Percentiles rank a stretch among this genome's conserved stretches.
Conservation (phyloP, 2,888 invertebrate genomes). For the Tribolium freemani region DNA sequence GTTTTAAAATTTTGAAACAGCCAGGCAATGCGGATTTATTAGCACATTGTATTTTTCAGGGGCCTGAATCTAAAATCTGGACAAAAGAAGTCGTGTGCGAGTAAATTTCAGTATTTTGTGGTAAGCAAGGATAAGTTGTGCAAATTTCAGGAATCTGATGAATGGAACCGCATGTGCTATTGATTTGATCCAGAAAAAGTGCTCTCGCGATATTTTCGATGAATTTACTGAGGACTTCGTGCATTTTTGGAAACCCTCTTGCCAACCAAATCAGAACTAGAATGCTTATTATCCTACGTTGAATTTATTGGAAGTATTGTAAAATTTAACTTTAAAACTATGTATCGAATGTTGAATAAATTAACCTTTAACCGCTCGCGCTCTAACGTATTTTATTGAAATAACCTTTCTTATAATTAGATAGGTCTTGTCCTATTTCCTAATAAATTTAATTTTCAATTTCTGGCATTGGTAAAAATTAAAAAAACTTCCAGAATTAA, state of each 20-base stretch:
- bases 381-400: no score
- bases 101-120: slow-evolving; percentile 1
- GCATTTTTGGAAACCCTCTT: slow-evolving; percentile 6
- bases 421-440: no score
- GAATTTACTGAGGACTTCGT: slow-evolving; percentile 21
- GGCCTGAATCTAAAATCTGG: neutral
- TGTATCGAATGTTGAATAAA: no score
- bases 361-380: no score
- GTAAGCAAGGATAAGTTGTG: neutral
- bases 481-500: no score
- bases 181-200: slow-evolving; percentile 1
- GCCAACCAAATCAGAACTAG: neutral
- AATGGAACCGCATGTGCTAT: neutral
- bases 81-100: slow-evolving; percentile 12
- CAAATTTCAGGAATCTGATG: neutral
- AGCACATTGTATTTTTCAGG: neutral
- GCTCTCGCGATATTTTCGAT: slow-evolving; percentile 11
- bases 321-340: no score
- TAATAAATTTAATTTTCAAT: no score
- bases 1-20: slow-evolving; percentile 23
- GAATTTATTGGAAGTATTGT: no score
- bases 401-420: no score
- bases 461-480: no score
- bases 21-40: neutral
- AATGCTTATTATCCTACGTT: no score